Conservation (phyloP, 2,797 vertebrate species). For the Megalops cyprinoides region DNA sequence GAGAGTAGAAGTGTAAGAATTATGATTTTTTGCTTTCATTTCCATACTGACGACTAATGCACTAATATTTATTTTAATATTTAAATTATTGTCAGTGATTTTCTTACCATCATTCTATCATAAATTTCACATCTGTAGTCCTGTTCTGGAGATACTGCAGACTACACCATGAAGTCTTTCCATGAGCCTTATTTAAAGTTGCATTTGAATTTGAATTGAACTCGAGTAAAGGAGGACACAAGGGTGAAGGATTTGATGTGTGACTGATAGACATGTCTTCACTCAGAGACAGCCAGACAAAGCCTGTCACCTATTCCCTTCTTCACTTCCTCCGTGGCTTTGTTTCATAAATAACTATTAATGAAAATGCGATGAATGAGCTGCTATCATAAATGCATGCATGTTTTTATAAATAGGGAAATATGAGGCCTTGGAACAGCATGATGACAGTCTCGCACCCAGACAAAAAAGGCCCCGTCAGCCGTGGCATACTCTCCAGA, state of each 20-base stretch:
- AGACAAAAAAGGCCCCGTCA: not conserved
- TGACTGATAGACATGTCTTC: not conserved
- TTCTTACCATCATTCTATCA: no score
- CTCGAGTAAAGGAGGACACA: not conserved
- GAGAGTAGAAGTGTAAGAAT: no score
- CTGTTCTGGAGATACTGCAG: no score
- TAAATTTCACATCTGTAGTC: no score
- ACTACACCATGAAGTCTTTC: no score
- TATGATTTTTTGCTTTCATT: no score
- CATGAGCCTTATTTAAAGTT: no score
- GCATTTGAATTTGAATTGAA: not conserved
- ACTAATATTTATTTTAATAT: no score
- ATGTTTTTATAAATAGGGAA: not conserved
- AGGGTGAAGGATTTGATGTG: not conserved
- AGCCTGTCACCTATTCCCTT: not conserved
- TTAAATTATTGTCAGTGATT: no score
- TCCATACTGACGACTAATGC: no score
- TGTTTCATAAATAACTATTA: slow-evolving; percentile 10
- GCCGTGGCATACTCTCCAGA: not conserved
- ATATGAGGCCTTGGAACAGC: not conserved
- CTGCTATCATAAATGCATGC: not conserved
- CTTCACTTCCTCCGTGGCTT: not conserved
- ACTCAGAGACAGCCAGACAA: not conserved
- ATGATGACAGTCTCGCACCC: no score
- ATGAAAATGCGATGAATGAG: slow-evolving; percentile 7